phyloP scores from a whole-genome alignment of 2,113 vertebrate species.

The Litocranius walleri region DNA sequence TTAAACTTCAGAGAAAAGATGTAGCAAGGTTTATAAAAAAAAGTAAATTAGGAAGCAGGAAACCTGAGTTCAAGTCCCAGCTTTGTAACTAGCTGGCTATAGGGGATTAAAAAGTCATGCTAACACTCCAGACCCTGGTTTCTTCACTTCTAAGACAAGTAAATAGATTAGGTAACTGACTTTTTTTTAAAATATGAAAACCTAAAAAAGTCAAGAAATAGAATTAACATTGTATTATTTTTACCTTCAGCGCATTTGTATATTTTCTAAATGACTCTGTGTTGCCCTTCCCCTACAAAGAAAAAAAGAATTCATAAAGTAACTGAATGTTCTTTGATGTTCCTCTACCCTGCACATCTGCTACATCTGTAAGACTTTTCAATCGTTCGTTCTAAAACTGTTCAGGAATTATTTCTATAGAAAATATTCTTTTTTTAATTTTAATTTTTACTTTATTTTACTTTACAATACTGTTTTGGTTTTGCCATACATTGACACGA shows the following conservation, averaged over 20 bases:
- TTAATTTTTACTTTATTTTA: no score
- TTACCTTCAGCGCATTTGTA: not conserved
- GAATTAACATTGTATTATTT: not conserved
- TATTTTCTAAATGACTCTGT: not conserved
- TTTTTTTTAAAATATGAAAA: not conserved
- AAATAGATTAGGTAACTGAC: not conserved
- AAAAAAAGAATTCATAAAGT: not conserved
- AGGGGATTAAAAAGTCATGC: not conserved
- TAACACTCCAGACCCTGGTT: not conserved
- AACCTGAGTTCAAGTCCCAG: not conserved
- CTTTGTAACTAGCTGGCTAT: not conserved
- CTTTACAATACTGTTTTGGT: no score
- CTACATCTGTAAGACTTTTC: not conserved
- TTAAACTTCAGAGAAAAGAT: not conserved
- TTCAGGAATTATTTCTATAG: not conserved
- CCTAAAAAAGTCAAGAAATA: not conserved
- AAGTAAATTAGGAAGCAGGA: not conserved
- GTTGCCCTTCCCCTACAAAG: not conserved
- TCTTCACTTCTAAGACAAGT: not conserved
- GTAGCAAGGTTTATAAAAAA: not conserved
- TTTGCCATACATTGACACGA: no score
- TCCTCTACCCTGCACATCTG: not conserved
- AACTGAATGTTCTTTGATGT: not conserved
- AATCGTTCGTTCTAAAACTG: not conserved
- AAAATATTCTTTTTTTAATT: not conserved